Base-by-base conservation (phyloP, 1,140 invertebrate species). In the Apis dorsata region DNA sequence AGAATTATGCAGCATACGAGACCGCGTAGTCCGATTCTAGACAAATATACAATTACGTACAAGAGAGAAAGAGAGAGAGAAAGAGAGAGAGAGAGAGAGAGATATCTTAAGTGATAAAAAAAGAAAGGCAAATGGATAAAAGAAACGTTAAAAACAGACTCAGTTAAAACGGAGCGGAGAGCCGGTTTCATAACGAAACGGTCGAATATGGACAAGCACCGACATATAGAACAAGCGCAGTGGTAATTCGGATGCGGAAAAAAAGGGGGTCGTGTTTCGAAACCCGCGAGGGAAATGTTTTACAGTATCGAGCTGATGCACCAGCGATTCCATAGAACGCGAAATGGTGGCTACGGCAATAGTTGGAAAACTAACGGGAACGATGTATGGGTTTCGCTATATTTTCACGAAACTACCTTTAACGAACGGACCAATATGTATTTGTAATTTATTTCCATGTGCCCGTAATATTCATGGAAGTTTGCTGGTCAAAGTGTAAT, bases 251-350 rank as follows among this genome's bases (percentile, higher is more conserved):
- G 75, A 86, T 66, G 83, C 59, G 86, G 80, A 88, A 89, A 89
- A 81, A 87, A 17, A 9, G n/a, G 21, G 85, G 65, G 68, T 77
- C 74, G 72, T 70, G 79, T 83, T 70, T 77, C 71, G 59, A 70
- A 65, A 79, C 77, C 62, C 84, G 76, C 69, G 80, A 84, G 89
- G 85, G 85, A 89, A 89, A 88, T 91, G 90, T 91, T 91, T 90
- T 86, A 85, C 83, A 88, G 87, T 89, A 90, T 90, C 71, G 90
- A 90, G 81, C 84, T 75, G 87, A 85, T 81, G 85, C 83, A 72
- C 49, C 71, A 59, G 80, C 82, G 79, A 69, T 84, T 71, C 70
- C 66, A 81, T 84, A 34, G 57, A 59, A 72, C 57, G 59, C 73
- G 53, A 59, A 60, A 81, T 44, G 24, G 24, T 15, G 19, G 44